Evolutionary conservation across 2,113 vertebrate genomes (phyloP).

Genomic region (Oreocharis arfaki): DNA sequence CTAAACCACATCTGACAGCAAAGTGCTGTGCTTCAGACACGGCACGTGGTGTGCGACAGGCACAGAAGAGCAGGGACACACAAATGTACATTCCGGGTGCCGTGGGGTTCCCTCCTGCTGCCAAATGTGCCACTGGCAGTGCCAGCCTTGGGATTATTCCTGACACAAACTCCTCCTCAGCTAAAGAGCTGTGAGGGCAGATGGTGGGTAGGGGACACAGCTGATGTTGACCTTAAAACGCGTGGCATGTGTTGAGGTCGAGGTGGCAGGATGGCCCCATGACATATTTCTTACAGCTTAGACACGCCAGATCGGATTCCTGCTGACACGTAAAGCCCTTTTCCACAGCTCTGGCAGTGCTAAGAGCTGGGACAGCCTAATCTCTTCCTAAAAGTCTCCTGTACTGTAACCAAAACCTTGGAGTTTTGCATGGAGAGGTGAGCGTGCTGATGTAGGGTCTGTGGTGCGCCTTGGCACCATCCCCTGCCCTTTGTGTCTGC

Average conservation of each 20-base stretch:
- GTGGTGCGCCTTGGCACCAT: not conserved
- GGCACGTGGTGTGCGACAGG: accelerated
- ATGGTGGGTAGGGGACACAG: not conserved
- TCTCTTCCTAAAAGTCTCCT: not conserved
- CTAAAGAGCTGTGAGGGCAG: not conserved
- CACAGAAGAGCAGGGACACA: not conserved
- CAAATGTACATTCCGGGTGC: not conserved
- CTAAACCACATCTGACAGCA: not conserved
- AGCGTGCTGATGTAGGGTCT: accelerated
- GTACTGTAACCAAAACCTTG: not conserved
- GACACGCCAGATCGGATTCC: not conserved
- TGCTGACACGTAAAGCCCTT: not conserved
- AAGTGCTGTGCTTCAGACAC: not conserved
- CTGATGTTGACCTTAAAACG: not conserved
- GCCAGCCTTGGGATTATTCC: not conserved
- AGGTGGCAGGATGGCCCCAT: not conserved
- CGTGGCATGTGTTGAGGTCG: accelerated
- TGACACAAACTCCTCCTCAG: not conserved
- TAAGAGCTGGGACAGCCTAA: conserved; percentile 5
- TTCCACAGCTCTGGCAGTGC: not conserved
- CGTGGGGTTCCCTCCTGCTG: not conserved
- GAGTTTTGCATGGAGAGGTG: accelerated
- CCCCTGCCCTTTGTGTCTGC: not conserved
- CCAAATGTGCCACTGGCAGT: accelerated
- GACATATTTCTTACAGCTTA: conserved; percentile 28